Base-by-base conservation (phyloP, 2,797 vertebrate species). In the Thamnophis elegans region DNA sequence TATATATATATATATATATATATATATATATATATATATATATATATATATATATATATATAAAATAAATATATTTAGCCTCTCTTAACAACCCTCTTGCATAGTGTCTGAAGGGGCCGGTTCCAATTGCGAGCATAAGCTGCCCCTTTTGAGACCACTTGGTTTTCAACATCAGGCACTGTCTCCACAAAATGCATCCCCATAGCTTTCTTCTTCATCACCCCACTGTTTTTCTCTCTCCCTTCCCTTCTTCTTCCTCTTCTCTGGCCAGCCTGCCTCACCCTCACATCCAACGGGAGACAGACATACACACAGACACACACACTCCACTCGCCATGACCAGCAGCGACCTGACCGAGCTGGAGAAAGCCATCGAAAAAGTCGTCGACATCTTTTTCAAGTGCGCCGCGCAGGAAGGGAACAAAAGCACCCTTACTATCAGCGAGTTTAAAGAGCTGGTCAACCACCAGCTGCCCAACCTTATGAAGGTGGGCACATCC, bases 281-380 rank as follows among this genome's bases (percentile, higher is more conserved):
- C 86, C 28, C 2, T 0, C 20, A 13, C 10, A 42, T n/a, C 87
- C 0, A 0, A n/a, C 26, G 1, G 5, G 2, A 36, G 14, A 16
- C 16, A 0, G 12, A 90, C 1, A 5, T 2, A 11, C 5, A 47
- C 2, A 47, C 47, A 47, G 47, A 51, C 47, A 4, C 47, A 6
- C 47, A 51, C 47, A 51, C 47, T 5, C 5, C n/a, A 1, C 42
- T 59, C 20, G 4, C 88, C 6, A 97, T 97, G 97, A 96, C 97
- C 0, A 95, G 94, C 0, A 91, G 92, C 16, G 92, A 95, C 0
- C 89, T 94, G 89, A 98, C 97, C 0, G 97, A 98, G 91, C 92
- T 98, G 96, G 98, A 98, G 92, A 0, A 0, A 0, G 97, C 98
- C 92, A 97, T 98, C 0, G 97, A 98, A 89, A 97, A 96, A 0